Evolutionary conservation across 1,140 invertebrate genomes (phyloP).

Genomic region (Goniozus legneri): DNA sequence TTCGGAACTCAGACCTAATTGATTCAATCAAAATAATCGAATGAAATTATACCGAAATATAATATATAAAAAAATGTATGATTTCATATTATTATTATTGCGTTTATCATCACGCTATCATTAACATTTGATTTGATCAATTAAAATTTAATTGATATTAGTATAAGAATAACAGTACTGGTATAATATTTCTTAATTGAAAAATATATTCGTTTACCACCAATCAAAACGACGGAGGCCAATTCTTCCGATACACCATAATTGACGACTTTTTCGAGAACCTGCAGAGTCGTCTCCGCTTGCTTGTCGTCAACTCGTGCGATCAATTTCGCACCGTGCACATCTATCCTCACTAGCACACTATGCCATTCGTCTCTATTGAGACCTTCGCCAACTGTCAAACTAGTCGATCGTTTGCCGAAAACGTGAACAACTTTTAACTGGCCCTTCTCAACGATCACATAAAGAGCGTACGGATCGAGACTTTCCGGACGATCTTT

Average conservation of each 20-base stretch:
- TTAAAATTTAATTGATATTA: too few relatives aligned
- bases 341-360: constrained; percentile 79
- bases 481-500: constrained; percentile 72
- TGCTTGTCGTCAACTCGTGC: constrained; percentile 79
- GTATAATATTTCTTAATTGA: neutral
- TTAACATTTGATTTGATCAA: too few relatives aligned
- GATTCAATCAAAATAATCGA: too few relatives aligned
- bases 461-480: constrained; percentile 81
- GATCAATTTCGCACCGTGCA: constrained; percentile 73
- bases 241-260: constrained; percentile 81
- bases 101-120: too few relatives aligned
- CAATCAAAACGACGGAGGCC: constrained; percentile 82
- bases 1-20: constrained; percentile 76
- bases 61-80: too few relatives aligned
- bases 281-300: constrained; percentile 74
- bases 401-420: constrained; percentile 76
- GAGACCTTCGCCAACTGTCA: constrained; percentile 82
- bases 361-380: constrained; percentile 88
- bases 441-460: constrained; percentile 85
- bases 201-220: constrained; percentile 59
- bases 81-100: too few relatives aligned
- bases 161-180: too few relatives aligned
- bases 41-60: too few relatives aligned
- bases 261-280: constrained; percentile 74
- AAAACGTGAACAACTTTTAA: constrained; percentile 87